phyloP scores from a whole-genome alignment of 2,888 invertebrate species.

The Onchidella celtica region DNA sequence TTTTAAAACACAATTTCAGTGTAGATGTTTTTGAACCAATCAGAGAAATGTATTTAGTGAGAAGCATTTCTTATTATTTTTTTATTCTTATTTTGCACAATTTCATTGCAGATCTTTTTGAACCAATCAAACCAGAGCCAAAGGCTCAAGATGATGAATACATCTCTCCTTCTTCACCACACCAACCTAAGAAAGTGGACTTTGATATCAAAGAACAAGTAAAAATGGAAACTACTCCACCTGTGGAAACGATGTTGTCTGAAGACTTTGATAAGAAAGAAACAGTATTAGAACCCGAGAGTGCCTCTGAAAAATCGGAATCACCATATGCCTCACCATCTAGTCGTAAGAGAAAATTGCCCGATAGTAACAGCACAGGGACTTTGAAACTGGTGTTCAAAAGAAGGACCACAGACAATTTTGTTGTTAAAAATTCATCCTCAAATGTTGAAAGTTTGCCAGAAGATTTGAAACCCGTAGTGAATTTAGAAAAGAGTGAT shows the following conservation, averaged over 20 bases:
- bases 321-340: neutral
- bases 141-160: no score
- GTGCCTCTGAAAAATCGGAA: neutral
- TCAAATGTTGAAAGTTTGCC: constrained; percentile 22
- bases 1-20: no score
- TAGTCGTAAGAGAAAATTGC: constrained; percentile 26
- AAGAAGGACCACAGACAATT: constrained; percentile 35
- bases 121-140: neutral
- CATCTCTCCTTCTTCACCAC: no score
- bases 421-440: constrained; percentile 34
- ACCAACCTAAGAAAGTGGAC: no score
- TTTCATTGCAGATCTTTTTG: constrained; percentile 13
- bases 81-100: neutral
- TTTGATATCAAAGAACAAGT: no score
- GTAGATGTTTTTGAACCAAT: no score
- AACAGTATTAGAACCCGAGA: neutral
- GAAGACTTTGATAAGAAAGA: no score
- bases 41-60: no score
- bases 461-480: constrained; percentile 38
- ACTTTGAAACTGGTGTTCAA: constrained; percentile 43
- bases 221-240: no score
- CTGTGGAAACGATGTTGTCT: no score
- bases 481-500: constrained; percentile 47
- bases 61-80: neutral
- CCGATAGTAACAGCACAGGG: constrained; percentile 36